Evolutionary conservation across 2,888 invertebrate species (phyloP).

Genomic region (Tromatobia lineatoria): DNA sequence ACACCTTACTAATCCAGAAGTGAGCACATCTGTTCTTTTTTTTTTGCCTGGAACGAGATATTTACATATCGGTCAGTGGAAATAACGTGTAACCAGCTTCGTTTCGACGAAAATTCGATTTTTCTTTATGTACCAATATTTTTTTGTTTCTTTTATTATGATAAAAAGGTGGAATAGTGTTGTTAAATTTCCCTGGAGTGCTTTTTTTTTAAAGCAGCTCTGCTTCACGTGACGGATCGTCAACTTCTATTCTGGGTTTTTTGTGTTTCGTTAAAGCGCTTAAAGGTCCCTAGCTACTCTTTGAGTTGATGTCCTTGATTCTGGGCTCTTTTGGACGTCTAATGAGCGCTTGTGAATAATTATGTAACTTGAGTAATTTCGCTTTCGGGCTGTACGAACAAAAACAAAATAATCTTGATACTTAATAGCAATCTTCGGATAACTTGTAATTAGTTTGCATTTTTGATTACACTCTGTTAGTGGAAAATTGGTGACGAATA

Average conservation of each 20-base stretch:
- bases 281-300: too few species aligned
- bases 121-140: neutral
- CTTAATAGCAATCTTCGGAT: too few species aligned
- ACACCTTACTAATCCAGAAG: slow-evolving; percentile 5
- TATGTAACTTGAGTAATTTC: too few species aligned
- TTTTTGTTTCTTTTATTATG: neutral
- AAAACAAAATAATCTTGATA: too few species aligned
- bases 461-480: too few species aligned
- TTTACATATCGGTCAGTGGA: neutral
- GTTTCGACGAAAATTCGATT: neutral
- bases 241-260: neutral
- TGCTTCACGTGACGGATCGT: neutral
- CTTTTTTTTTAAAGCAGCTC: neutral
- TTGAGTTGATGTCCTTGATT: neutral
- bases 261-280: neutral
- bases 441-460: too few species aligned
- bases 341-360: neutral
- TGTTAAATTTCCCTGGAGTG: neutral
- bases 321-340: neutral
- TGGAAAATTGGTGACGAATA: too few species aligned
- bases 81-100: neutral
- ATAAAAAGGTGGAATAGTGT: neutral
- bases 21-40: neutral
- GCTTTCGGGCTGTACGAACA: too few species aligned
- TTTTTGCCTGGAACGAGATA: neutral